Percentiles rank a stretch among this genome's conserved stretches.
phyloP scores from a whole-genome alignment of 2,888 invertebrate genomes.

The Dolichomitus sp. region DNA sequence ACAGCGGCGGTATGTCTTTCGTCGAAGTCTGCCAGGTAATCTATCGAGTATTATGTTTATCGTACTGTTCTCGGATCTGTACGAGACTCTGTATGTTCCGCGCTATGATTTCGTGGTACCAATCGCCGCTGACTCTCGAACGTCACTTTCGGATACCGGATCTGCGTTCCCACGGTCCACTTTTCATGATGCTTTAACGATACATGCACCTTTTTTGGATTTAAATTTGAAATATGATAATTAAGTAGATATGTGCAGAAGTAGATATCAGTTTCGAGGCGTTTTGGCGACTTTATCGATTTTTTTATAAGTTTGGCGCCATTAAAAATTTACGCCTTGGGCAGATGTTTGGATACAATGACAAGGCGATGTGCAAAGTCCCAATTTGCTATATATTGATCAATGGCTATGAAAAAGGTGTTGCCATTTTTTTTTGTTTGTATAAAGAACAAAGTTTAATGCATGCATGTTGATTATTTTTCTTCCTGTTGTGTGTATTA shows the following conservation, averaged over 20 bases:
- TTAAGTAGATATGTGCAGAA: neutral
- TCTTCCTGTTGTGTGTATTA: neutral
- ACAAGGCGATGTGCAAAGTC: constrained; percentile 19
- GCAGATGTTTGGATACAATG: constrained; percentile 25
- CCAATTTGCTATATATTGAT: neutral
- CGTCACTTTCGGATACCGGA: constrained; percentile 15
- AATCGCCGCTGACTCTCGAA: neutral
- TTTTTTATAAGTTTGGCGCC: constrained; percentile 12
- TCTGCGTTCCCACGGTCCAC: constrained; percentile 58
- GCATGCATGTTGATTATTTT: neutral
- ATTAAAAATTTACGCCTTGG: neutral
- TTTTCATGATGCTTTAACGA: neutral
- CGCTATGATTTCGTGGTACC: neutral
- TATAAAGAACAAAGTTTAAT: no score
- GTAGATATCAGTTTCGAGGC: neutral
- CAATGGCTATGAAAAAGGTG: neutral
- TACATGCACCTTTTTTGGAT: neutral
- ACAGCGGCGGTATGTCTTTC: constrained; percentile 83
- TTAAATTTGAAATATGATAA: neutral
- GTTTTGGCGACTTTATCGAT: neutral
- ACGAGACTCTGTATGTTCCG: neutral
- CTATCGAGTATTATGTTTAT: neutral
- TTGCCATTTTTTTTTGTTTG: neutral
- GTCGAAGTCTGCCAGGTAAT: constrained; percentile 84
- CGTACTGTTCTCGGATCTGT: neutral